Base-by-base conservation (phyloP, 2,888 invertebrate genomes). In the Epinotia bilunana region DNA sequence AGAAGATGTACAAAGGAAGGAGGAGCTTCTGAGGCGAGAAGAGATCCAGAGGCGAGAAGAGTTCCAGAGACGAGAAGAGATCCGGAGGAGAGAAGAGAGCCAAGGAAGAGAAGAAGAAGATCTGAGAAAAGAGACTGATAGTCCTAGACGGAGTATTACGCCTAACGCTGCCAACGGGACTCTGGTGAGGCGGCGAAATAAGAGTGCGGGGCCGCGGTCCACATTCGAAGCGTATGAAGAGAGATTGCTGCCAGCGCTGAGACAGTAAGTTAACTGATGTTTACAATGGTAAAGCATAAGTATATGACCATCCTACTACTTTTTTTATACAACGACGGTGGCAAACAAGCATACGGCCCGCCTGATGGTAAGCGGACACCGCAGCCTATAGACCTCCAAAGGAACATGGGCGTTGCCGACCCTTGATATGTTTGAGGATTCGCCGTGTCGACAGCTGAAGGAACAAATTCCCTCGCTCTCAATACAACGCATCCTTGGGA, bases 151-250 rank as follows among this genome's bases (percentile, higher is more conserved):
- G 78, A 94, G 94, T 82, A 84, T 93, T 18, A 93, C 94, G 11
- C 94, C 94, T 46, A 94, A 89, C 78, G 92, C 93, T 79, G 90
- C 91, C 49, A 93, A 92, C 80, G 94, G 93, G 95, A 60, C 94
- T 91, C 74, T 95, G 95, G 87, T 95, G 86, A 85, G 95, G 89
- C 91, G 97, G 85, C 88, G 95, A 72, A 95, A 95, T 79, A 96
- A 96, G 85, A 96, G 96, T 74, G 96, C 96, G 2, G 95, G 95
- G 11, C 95, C 95, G 0, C 91, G 95, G 18, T 95, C 96, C 16
- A 97, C 97, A 4, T 98, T 97, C 83, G 97, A 98, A 87, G 97
- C 97, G 80, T 98, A 98, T 82, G 98, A 98, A 84, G 98, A 98
- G 81, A 94, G 98, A 73, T 95, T 97, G 0, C 95, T 98, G 76